phyloP scores from a whole-genome alignment of 2,888 invertebrate genomes.

The Brachycybe producta region DNA sequence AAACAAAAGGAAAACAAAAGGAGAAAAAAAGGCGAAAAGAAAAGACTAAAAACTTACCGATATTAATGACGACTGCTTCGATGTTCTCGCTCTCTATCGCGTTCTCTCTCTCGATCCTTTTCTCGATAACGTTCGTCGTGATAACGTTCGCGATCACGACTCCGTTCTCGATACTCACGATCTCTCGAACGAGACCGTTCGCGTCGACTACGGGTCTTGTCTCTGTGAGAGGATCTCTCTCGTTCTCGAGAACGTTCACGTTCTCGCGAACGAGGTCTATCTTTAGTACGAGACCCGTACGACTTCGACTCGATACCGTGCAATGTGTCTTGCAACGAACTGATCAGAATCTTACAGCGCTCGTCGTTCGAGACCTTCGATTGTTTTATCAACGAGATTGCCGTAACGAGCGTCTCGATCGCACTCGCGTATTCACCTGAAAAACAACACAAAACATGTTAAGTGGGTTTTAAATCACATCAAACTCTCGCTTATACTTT shows the following conservation, averaged over 20 bases:
- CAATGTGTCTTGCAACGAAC: constrained; percentile 89
- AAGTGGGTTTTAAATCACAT: too few species aligned
- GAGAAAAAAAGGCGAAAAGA: not conserved
- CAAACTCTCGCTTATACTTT: too few species aligned
- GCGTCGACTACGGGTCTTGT: constrained; percentile 27
- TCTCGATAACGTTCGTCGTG: constrained; percentile 65
- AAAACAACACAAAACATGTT: too few species aligned
- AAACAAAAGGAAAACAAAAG: too few species aligned
- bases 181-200: constrained; percentile 32
- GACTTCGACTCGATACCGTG: constrained; percentile 96
- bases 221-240: constrained; percentile 27
- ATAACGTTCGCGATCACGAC: constrained; percentile 64
- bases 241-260: constrained; percentile 44
- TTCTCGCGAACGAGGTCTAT: constrained; percentile 55
- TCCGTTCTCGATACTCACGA: constrained; percentile 58
- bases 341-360: constrained; percentile 93
- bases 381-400: constrained; percentile 95
- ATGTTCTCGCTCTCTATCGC: constrained; percentile 44
- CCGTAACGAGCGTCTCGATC: constrained; percentile 95
- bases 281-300: constrained; percentile 53
- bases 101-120: constrained; percentile 34
- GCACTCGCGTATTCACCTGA: constrained; percentile 89
- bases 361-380: constrained; percentile 93
- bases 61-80: constrained; percentile 26
- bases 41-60: not conserved